These are phyloP conservation scores for Nineta flava DNA, from an alignment of 2,888 invertebrate genomes.

Conservation along the genomic window DNA sequence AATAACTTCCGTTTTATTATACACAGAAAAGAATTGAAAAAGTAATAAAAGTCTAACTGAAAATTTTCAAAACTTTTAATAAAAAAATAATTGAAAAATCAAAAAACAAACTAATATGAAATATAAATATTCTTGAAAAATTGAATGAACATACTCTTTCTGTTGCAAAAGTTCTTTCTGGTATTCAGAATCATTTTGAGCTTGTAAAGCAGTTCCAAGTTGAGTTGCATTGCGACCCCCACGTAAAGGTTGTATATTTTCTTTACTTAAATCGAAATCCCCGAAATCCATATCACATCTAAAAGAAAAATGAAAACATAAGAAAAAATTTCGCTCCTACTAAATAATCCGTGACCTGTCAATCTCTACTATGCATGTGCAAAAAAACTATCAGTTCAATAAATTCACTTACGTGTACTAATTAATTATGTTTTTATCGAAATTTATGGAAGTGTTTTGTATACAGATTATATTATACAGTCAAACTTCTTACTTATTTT, in stretches of 20 bases:
- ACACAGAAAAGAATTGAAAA: too few relatives aligned
- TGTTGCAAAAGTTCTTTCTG: conserved; percentile 50
- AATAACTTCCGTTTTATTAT: too few relatives aligned
- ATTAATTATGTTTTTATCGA: too few relatives aligned
- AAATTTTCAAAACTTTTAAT: too few relatives aligned
- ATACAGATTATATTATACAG: neutral
- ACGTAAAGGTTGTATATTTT: conserved; percentile 86
- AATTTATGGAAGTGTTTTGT: too few relatives aligned
- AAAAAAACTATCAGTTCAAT: neutral
- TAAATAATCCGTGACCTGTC: conserved; percentile 5
- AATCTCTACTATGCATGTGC: neutral
- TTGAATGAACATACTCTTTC: conserved; percentile 40
- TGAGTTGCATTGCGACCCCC: conserved; percentile 71
- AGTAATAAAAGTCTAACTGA: too few relatives aligned
- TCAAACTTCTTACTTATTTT: neutral
- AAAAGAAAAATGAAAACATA: too few relatives aligned
- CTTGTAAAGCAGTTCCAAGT: conserved; percentile 63
- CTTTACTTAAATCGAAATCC: conserved; percentile 71
- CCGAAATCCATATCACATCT: conserved; percentile 47
- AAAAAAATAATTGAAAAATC: too few relatives aligned
- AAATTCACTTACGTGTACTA: too few relatives aligned
- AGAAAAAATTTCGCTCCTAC: too few relatives aligned
- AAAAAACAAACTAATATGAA: too few relatives aligned
- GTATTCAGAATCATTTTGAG: conserved; percentile 52
- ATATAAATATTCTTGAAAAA: too few relatives aligned